Base-by-base conservation (phyloP, 2,797 vertebrate species). In the Tapirus indicus region DNA sequence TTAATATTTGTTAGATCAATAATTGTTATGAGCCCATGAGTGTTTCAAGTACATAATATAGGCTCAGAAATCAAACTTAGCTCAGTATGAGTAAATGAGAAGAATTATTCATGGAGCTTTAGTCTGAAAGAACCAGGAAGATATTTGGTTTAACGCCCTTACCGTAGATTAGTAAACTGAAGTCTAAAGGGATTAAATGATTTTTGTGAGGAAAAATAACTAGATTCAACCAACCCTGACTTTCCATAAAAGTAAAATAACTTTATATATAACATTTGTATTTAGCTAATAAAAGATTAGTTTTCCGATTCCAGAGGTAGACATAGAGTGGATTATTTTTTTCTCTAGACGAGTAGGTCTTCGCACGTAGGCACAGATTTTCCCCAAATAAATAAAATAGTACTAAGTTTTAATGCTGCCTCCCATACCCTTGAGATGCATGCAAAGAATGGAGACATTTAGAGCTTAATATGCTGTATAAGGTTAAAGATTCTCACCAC, bases 221-320 rank as follows among this genome's bases (percentile, higher is more conserved):
- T 86, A 23, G 21, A 93, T 27, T 84, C 38, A 27, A 54, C 38
- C n/a, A 79, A 23, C 17, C 1, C 38, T 14, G 9, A n/a, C 58
- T 93, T 92, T 84, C 16, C 16, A 35, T 71, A 93, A 96, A 97
- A 96, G 87, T 66, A 27, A 80, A 78, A 58, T 88, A 80, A 38
- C 21, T 96, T 49, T 41, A 25, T 21, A 5, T 64, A 7, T 96
- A 85, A 68, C 47, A 44, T 44, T 94, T 88, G 5, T 87, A 88
- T 56, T 72, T 80, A 84, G 60, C 14, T 49, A 68, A 44, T 17
- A 20, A 75, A 75, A 27, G 14, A 74, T 78, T 27, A 4, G 2
- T 80, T 95, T 95, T 82, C 41, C 69, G 85, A 68, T 66, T 93
- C 10, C 11, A 74, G 8, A 78, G 56, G 49, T 32, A 41, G 12